phyloP scores from a whole-genome alignment of 30 jellyfish, hydroid and myxozoan genomes.

The Nemopilema nomurai region DNA sequence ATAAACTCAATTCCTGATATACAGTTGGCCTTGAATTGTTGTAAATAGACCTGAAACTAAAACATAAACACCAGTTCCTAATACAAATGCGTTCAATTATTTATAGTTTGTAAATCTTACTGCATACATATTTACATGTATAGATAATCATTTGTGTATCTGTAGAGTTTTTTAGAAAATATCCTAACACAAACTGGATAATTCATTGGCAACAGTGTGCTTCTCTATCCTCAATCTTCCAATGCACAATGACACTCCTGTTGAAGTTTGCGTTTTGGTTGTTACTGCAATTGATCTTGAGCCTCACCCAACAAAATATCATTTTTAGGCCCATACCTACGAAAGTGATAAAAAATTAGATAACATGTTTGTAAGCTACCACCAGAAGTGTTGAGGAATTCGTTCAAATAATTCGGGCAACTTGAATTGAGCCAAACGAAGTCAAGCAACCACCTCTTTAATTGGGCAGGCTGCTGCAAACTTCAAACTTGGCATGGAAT shows the following conservation, averaged over 20 bases:
- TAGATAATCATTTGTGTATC: neutral
- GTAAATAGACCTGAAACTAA: neutral
- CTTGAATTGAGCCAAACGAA: too few relatives aligned
- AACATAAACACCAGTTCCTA: neutral
- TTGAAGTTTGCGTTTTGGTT: too few relatives aligned
- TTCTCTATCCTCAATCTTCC: too few relatives aligned
- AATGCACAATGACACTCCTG: too few relatives aligned
- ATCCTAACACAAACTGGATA: neutral
- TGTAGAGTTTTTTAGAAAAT: neutral
- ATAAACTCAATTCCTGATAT: too few relatives aligned
- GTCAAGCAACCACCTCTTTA: too few relatives aligned
- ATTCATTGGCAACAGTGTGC: too few relatives aligned
- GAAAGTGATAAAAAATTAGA: neutral
- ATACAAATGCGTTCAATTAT: neutral
- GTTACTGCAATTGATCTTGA: neutral
- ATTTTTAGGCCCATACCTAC: neutral
- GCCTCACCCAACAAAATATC: neutral
- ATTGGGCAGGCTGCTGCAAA: too few relatives aligned
- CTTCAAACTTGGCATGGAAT: too few relatives aligned
- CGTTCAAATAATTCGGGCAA: neutral
- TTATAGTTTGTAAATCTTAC: neutral
- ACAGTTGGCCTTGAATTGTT: too few relatives aligned
- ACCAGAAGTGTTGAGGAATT: neutral
- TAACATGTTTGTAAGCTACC: too few relatives aligned
- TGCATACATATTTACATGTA: neutral